Percentiles rank a stretch among this genome's conserved stretches.
Evolutionary conservation across 2,888 invertebrate genomes (phyloP).

Genomic region (Lycocerus yunnanus): DNA sequence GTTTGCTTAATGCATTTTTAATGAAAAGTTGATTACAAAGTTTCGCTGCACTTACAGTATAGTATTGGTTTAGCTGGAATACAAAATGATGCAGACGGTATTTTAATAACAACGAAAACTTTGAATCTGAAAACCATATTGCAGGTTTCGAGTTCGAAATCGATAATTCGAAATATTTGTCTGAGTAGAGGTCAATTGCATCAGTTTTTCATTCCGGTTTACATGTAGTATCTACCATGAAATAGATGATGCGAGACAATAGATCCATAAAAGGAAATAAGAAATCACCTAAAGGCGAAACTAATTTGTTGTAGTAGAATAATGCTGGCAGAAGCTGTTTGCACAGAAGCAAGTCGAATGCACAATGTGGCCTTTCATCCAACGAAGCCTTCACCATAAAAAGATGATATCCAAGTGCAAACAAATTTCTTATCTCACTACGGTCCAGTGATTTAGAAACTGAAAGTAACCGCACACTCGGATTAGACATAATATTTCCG

Average conservation of each 20-base stretch:
- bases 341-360: neutral
- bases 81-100: neutral
- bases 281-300: neutral
- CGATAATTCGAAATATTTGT: neutral
- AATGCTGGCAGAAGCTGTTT: neutral
- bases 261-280: neutral
- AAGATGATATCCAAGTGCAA: neutral
- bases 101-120: neutral
- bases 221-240: no score
- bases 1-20: neutral
- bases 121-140: neutral
- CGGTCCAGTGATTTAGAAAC: slow-evolving; percentile 43
- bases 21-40: neutral
- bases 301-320: neutral
- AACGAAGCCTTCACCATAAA: neutral
- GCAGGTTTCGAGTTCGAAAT: neutral
- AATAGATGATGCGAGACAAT: neutral
- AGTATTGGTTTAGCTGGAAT: neutral
- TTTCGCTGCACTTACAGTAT: neutral
- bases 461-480: slow-evolving; percentile 43
- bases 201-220: neutral
- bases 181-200: neutral
- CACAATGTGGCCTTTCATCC: neutral
- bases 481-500: slow-evolving; percentile 43
- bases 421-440: slow-evolving; percentile 39